Evolutionary conservation across 2,888 invertebrate genomes (phyloP), one percentile per base, ranked within the genome.

Genomic region (Melanchra persicariae): DNA sequence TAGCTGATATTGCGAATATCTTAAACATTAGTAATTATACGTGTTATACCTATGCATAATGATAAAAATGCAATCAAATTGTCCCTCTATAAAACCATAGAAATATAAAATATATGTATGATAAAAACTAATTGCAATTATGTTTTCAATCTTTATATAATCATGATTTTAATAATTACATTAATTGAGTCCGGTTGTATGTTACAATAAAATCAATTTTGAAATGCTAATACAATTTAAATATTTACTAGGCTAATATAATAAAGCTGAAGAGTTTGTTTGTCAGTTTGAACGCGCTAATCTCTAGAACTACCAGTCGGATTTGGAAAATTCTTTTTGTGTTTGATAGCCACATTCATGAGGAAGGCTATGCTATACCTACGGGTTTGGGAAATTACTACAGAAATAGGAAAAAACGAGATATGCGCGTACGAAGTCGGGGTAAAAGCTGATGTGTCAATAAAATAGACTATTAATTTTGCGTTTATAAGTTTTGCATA

Each of bases 41-140:
- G 3, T 49, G 2, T 10, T 9, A 22, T 22, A 49, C 7, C 17
- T 19, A n/a, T 15, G 7, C 24, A 22, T 0, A 15, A 37, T 5
- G 15, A 47, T 26, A 19, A 19, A 67, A 2, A 10, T 8, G 10
- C 19, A 62, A 51, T 61, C 3, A 61, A 72, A 26, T 19, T 5
- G 0, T 17, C 24, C 3, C 15, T 24, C 6, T 4, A 37, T 2
- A 19, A 47, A n/a, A n/a, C n/a, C n/a, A n/a, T n/a, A n/a, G n/a
- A n/a, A n/a, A n/a, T n/a, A n/a, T n/a, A n/a, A n/a, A n/a, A n/a
- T n/a, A n/a, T n/a, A n/a, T n/a, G n/a, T n/a, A n/a, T n/a, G n/a
- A n/a, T n/a, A n/a, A 54, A 74, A 74, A 63, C 70, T 26, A 26
- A n/a, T 62, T 74, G 51, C 51, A 45, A 19, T 2, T 74, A 37